phyloP scores from a whole-genome alignment of 2,888 invertebrate genomes.

The Coelinius sp. region DNA sequence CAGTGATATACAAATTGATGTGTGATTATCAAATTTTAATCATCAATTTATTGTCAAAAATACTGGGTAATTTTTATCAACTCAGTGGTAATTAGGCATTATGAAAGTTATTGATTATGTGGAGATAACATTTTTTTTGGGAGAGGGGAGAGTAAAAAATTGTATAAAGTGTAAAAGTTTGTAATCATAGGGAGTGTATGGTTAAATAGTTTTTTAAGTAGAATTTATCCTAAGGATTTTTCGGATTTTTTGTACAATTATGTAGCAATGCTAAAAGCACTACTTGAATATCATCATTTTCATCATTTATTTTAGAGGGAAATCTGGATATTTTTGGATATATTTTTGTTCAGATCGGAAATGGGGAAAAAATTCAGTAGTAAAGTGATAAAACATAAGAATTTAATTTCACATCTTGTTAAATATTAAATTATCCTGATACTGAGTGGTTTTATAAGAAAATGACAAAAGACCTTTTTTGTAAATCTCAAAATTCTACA shows the following conservation, averaged over 20 bases:
- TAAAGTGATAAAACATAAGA: too few relatives aligned
- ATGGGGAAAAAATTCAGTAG: too few relatives aligned
- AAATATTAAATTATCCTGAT: too few relatives aligned
- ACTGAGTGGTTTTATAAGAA: too few relatives aligned
- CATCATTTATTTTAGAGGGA: neutral
- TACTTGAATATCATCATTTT: neutral
- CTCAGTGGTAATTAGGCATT: neutral
- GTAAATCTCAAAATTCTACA: too few relatives aligned
- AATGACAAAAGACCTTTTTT: too few relatives aligned
- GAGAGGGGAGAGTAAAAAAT: neutral
- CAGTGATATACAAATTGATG: conserved; percentile 70
- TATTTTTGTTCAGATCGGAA: neutral
- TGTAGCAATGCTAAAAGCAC: conserved; percentile 22
- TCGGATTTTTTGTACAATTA: conserved; percentile 33
- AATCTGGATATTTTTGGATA: neutral
- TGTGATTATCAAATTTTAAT: conserved; percentile 58
- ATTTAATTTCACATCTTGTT: too few relatives aligned
- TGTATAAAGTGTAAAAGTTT: conserved; percentile 38
- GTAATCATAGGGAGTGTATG: conserved; percentile 15
- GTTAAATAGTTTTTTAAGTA: conserved; percentile 39
- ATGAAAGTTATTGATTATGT: neutral
- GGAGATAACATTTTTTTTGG: neutral
- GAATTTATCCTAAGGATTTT: conserved; percentile 26
- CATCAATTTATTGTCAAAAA: conserved; percentile 14
- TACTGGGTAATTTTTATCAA: conserved; percentile 19